A percentile compares a stretch with the other conserved stretches of the same genome.
Conservation (phyloP, 2,888 invertebrate species). For the Bombyx huttoni region DNA sequence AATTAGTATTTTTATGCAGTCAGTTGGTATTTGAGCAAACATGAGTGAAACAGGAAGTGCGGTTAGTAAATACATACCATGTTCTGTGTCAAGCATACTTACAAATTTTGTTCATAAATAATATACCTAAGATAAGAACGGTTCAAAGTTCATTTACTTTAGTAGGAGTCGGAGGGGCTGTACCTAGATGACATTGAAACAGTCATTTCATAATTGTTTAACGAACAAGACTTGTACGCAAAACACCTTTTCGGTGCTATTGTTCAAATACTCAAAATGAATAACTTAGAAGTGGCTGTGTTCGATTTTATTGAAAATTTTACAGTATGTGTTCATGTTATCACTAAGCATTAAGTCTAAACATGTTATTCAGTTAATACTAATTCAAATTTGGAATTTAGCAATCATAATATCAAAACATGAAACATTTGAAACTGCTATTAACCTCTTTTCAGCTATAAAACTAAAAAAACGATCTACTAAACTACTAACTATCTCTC, state of each 20-base stretch:
- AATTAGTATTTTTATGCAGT: constrained; percentile 1
- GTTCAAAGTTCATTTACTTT: constrained; percentile 12
- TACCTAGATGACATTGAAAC: constrained; percentile 9
- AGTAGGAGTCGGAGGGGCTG: not conserved
- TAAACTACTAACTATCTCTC: too few relatives aligned
- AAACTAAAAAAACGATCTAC: too few relatives aligned
- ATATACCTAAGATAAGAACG: constrained; percentile 6
- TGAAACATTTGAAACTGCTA: too few relatives aligned
- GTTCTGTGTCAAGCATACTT: not conserved
- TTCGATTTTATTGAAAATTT: constrained; percentile 28
- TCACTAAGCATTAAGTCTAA: not conserved
- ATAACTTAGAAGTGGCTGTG: constrained; percentile 35
- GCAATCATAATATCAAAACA: too few relatives aligned
- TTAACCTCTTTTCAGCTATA: too few relatives aligned
- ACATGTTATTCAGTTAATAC: too few relatives aligned
- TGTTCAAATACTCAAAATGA: constrained; percentile 20
- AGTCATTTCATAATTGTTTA: not conserved
- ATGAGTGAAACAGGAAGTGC: constrained; percentile 22
- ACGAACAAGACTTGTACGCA: not conserved
- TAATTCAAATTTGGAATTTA: too few relatives aligned
- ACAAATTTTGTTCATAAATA: constrained; percentile 3
- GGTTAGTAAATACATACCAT: constrained; percentile 17
- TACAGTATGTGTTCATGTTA: constrained; percentile 28
- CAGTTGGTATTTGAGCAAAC: constrained; percentile 8
- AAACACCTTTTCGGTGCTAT: not conserved